These are phyloP conservation scores for Harpagoxenus sublaevis DNA, from an alignment of 2,888 invertebrate genomes.

Conservation along the genomic window DNA sequence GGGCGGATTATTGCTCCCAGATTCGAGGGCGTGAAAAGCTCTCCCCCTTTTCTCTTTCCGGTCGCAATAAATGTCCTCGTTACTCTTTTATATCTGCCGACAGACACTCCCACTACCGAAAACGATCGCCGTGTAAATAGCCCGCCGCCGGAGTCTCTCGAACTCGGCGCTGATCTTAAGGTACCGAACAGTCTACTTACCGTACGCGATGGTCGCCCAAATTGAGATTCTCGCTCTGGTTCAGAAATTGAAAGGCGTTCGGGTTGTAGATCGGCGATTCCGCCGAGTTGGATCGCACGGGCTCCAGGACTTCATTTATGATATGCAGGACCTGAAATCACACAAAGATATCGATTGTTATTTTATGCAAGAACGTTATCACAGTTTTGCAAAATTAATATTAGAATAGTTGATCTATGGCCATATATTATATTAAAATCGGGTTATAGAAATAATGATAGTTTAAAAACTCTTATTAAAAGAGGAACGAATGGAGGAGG, in stretches of 20 bases:
- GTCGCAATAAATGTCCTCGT: slow-evolving; percentile 45
- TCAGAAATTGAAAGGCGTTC: slow-evolving; percentile 93
- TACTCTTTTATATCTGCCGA: slow-evolving; percentile 47
- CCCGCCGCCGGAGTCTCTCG: slow-evolving; percentile 37
- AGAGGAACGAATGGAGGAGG: too few species aligned
- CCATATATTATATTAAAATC: neutral
- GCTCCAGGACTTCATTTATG: slow-evolving; percentile 95
- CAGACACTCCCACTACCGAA: slow-evolving; percentile 1
- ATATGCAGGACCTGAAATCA: slow-evolving; percentile 92
- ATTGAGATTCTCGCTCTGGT: slow-evolving; percentile 92
- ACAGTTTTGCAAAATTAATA: neutral
- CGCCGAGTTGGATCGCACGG: slow-evolving; percentile 88
- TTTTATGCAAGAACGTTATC: neutral
- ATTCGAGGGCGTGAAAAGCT: slow-evolving; percentile 39
- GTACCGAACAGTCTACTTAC: slow-evolving; percentile 85
- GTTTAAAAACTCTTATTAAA: neutral
- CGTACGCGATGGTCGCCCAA: slow-evolving; percentile 91
- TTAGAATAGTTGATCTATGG: neutral
- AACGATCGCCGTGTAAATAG: slow-evolving; percentile 37
- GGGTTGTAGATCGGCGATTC: slow-evolving; percentile 92
- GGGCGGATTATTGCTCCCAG: slow-evolving; percentile 10
- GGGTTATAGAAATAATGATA: neutral
- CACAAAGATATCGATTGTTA: slow-evolving; percentile 17
- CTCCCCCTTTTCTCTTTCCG: neutral
- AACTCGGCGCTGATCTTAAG: slow-evolving; percentile 51